These are phyloP conservation scores for Caenorhabditis wallacei DNA, from an alignment of 2,888 invertebrate genomes.

Conservation along the genomic window DNA sequence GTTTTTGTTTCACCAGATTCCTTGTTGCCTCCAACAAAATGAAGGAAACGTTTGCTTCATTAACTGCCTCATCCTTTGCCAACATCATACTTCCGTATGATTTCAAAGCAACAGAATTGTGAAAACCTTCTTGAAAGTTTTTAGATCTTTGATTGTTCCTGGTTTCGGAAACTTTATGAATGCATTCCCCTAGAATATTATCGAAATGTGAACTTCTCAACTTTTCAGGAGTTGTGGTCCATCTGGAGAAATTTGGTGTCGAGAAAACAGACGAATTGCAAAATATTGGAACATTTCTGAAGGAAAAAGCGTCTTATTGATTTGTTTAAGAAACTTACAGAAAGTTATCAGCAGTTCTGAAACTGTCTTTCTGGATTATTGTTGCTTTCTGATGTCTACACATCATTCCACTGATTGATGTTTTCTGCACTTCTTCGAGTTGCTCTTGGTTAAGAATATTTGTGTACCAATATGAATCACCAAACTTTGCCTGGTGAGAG, in stretches of 20 bases:
- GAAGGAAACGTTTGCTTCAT: slow-evolving; percentile 73
- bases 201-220: slow-evolving; percentile 16
- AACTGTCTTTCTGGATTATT: slow-evolving; percentile 90
- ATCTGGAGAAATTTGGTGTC: slow-evolving; percentile 34
- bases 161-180: slow-evolving; percentile 33
- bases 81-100: slow-evolving; percentile 79
- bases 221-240: slow-evolving; percentile 20
- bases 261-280: slow-evolving; percentile 52
- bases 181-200: slow-evolving; percentile 50
- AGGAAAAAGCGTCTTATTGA: not conserved
- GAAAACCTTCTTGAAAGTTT: slow-evolving; percentile 24
- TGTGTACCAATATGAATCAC: slow-evolving; percentile 61
- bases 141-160: slow-evolving; percentile 6
- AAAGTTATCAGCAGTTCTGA: slow-evolving; percentile 88
- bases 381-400: slow-evolving; percentile 88
- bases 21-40: slow-evolving; percentile 75
- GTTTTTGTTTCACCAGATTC: slow-evolving; percentile 42
- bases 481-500: slow-evolving; percentile 67
- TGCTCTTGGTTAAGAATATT: slow-evolving; percentile 85
- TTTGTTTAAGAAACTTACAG: slow-evolving; percentile 20
- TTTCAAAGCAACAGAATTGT: slow-evolving; percentile 54
- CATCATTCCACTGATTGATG: slow-evolving; percentile 90
- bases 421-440: slow-evolving; percentile 90
- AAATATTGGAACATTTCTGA: slow-evolving; percentile 52
- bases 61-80: slow-evolving; percentile 77